Evolutionary conservation across 2,888 invertebrate species (phyloP).

Genomic region (Phragmatobia fuliginosa): DNA sequence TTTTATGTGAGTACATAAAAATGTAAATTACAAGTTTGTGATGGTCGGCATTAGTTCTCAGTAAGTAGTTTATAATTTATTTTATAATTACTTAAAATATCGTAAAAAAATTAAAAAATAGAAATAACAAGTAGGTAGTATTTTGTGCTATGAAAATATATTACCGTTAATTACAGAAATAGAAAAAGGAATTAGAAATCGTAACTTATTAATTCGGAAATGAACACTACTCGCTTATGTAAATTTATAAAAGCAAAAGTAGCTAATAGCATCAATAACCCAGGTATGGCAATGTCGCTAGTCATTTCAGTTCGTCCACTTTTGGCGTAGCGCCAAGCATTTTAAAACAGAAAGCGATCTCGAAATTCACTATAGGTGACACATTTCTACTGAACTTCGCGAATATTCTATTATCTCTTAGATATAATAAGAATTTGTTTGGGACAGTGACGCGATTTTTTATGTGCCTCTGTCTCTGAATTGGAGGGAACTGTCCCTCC

Average conservation of each 20-base stretch:
- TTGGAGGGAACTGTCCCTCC: too few species aligned
- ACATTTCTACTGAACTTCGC: constrained; percentile 35
- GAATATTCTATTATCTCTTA: not conserved
- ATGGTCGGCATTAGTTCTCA: too few species aligned
- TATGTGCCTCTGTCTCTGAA: too few species aligned
- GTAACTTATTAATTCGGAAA: not conserved
- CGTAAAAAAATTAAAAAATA: too few species aligned
- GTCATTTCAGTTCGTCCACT: constrained; percentile 8
- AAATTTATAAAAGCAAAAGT: not conserved
- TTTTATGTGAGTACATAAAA: too few species aligned
- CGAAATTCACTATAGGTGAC: constrained; percentile 37
- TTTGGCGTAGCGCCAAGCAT: constrained; percentile 34
- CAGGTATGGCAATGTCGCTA: constrained; percentile 11
- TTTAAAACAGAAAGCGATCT: constrained; percentile 37
- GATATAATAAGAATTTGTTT: not conserved
- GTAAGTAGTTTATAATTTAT: too few species aligned
- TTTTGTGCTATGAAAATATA: too few species aligned
- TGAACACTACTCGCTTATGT: not conserved
- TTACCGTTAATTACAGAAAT: too few species aligned
- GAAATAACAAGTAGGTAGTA: too few species aligned
- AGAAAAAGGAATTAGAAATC: too few species aligned
- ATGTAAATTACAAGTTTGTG: too few species aligned
- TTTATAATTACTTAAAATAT: too few species aligned
- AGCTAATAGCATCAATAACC: not conserved
- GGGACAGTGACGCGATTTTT: not conserved